These are phyloP conservation scores for Esox lucius DNA, from an alignment of 2,797 vertebrate genomes.

Conservation along the genomic window DNA sequence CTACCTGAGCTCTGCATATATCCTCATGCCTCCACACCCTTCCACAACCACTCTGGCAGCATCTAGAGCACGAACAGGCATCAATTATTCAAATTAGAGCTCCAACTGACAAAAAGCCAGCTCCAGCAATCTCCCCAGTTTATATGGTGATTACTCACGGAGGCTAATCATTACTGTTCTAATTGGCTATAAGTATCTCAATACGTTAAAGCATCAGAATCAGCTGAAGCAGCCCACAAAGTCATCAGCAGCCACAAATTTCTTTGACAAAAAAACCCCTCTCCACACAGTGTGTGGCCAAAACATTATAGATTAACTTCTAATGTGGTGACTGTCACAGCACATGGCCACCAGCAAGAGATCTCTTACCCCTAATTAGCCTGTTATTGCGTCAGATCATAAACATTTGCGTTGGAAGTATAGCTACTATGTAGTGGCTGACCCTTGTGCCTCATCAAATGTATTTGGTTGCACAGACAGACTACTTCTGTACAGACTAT, in stretches of 20 bases:
- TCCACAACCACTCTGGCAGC: slow-evolving; percentile 42
- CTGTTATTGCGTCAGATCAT: background rate
- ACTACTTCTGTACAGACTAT: background rate
- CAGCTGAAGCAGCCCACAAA: too few species aligned
- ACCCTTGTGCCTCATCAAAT: background rate
- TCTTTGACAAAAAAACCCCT: background rate
- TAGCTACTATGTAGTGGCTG: background rate
- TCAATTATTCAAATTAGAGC: slow-evolving; percentile 73
- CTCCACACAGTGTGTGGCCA: background rate
- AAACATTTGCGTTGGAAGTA: background rate
- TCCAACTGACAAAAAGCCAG: slow-evolving; percentile 77
- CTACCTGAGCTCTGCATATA: background rate
- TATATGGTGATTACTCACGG: slow-evolving; percentile 68
- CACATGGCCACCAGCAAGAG: background rate
- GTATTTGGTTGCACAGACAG: background rate
- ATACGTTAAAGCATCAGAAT: too few species aligned
- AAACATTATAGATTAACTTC: background rate
- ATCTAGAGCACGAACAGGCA: slow-evolving; percentile 54
- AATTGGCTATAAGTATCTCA: slow-evolving; percentile 59
- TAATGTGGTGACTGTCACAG: background rate
- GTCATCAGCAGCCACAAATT: background rate
- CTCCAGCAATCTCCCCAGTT: slow-evolving; percentile 56
- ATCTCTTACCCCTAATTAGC: background rate
- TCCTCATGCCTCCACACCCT: slow-evolving; percentile 39
- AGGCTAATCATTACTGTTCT: slow-evolving; percentile 72